phyloP scores from a whole-genome alignment of 2,888 invertebrate genomes.

The Arge pagana region DNA sequence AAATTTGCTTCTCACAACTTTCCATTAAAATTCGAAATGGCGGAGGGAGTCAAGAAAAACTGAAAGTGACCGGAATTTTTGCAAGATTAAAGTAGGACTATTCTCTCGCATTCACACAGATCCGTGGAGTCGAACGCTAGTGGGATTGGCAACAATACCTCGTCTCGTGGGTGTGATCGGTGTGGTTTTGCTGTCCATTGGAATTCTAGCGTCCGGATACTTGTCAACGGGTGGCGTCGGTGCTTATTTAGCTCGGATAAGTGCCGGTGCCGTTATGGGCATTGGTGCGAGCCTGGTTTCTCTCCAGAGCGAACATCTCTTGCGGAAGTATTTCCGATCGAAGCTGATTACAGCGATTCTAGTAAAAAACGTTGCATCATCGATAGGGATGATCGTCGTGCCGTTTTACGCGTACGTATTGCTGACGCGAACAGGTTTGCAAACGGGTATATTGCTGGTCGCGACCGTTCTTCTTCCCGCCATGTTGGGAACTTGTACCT shows the following conservation, averaged over 20 bases:
- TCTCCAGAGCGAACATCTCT: constrained; percentile 41
- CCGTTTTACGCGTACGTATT: constrained; percentile 41
- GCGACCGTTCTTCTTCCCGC: constrained; percentile 43
- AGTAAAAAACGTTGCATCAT: constrained; percentile 40
- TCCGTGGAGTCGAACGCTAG: constrained; percentile 65
- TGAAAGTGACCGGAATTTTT: no score
- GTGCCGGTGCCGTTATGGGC: constrained; percentile 52
- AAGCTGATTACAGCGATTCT: constrained; percentile 38
- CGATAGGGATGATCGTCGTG: constrained; percentile 40
- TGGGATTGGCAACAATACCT: constrained; percentile 51
- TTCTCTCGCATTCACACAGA: no score
- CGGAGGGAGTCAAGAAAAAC: no score
- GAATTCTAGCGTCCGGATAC: constrained; percentile 48
- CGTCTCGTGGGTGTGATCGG: constrained; percentile 46
- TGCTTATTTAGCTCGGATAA: constrained; percentile 47
- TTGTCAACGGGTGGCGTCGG: constrained; percentile 50
- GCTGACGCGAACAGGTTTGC: constrained; percentile 34
- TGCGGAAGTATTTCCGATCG: constrained; percentile 43
- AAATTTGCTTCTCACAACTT: no score
- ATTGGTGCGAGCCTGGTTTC: constrained; percentile 48
- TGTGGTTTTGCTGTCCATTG: constrained; percentile 41
- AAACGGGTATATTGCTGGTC: constrained; percentile 41
- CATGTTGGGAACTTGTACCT: constrained; percentile 37
- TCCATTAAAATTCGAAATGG: no score
- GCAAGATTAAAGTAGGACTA: no score